Evolutionary conservation across 1,140 invertebrate species (phyloP).

Genomic region (Papilio glaucus): DNA sequence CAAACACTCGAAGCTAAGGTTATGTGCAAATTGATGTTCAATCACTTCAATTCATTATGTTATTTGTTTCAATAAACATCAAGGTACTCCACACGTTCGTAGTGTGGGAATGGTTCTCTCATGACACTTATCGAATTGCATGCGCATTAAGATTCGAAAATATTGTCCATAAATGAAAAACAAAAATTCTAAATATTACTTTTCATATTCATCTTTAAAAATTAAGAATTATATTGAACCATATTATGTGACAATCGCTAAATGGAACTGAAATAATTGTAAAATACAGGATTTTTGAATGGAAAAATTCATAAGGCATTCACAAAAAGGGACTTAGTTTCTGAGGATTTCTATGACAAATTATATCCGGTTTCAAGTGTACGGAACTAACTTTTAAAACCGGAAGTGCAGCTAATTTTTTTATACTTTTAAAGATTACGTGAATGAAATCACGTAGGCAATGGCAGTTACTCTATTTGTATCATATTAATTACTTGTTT

Average conservation of each 20-base stretch:
- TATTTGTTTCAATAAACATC: constrained; percentile 12
- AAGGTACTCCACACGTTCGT: not conserved
- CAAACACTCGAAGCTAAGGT: not conserved
- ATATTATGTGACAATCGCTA: too few relatives aligned
- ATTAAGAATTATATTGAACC: not conserved
- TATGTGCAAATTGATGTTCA: constrained; percentile 6
- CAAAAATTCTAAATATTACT: not conserved
- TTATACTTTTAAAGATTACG: too few relatives aligned
- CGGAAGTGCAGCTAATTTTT: too few relatives aligned
- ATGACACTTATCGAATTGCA: not conserved
- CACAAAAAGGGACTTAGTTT: too few relatives aligned
- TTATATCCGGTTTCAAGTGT: too few relatives aligned
- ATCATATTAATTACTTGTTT: not conserved
- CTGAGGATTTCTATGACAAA: too few relatives aligned
- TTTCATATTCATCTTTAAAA: not conserved
- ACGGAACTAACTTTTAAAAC: too few relatives aligned
- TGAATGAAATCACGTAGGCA: too few relatives aligned
- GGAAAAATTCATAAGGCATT: too few relatives aligned
- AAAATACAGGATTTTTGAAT: not conserved
- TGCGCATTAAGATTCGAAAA: not conserved
- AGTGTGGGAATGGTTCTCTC: not conserved
- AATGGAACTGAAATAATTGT: not conserved
- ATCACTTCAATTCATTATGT: constrained; percentile 6
- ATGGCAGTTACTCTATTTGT: not conserved
- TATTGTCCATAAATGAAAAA: not conserved